These are phyloP conservation scores for Pipistrellus pygmaeus DNA, from an alignment of 2,797 vertebrate genomes.

Conservation along the genomic window DNA sequence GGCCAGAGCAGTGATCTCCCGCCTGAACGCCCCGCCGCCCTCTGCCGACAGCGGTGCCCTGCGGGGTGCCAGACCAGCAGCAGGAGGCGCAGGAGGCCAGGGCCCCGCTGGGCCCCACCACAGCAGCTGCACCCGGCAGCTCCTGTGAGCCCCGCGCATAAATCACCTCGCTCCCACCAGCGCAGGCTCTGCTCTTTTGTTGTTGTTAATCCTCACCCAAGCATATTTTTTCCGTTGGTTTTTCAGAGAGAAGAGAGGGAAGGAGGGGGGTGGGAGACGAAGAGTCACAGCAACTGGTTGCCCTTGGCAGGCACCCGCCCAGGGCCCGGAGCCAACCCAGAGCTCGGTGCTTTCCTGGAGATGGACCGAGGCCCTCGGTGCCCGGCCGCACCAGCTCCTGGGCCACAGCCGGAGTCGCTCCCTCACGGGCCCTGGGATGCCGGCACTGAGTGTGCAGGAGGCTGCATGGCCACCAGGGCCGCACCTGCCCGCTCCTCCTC, in stretches of 20 bases:
- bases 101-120: background rate
- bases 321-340: background rate
- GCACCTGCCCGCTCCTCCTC: accelerated
- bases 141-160: background rate
- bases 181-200: background rate
- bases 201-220: background rate
- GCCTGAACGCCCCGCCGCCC: accelerated
- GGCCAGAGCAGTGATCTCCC: background rate
- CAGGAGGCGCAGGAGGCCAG: background rate
- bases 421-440: too few species aligned
- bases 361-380: background rate
- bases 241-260: background rate
- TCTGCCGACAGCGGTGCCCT: background rate
- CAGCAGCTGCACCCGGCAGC: background rate
- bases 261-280: background rate
- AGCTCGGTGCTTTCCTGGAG: background rate
- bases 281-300: background rate
- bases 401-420: too few species aligned
- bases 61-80: accelerated
- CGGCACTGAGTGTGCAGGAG: background rate
- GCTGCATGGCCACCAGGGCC: accelerated
- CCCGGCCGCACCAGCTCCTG: background rate
- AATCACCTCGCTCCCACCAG: background rate
- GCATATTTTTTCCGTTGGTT: background rate
- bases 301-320: background rate